These are phyloP conservation scores for Erythrolamprus reginae DNA, from an alignment of 2,113 vertebrate genomes.

Conservation along the genomic window DNA sequence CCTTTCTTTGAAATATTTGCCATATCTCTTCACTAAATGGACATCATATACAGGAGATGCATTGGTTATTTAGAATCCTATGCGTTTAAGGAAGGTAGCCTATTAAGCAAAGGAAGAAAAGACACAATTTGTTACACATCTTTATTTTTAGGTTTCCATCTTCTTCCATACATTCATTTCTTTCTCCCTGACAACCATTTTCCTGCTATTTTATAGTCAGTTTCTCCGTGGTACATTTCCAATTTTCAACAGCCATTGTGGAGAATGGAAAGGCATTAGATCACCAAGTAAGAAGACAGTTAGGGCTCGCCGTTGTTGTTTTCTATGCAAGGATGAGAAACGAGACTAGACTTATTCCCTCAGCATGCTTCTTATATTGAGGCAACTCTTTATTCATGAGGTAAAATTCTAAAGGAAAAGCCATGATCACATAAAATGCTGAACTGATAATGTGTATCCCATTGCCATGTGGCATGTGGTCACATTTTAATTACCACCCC, in stretches of 20 bases:
- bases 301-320: conserved; percentile 2
- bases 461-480: conserved; percentile 53
- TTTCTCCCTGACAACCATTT: conserved; percentile 3
- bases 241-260: conserved; percentile 34
- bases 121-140: not conserved
- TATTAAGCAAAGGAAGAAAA: not conserved
- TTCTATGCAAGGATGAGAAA: conserved; percentile 33
- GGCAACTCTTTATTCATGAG: conserved; percentile 43
- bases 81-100: not conserved
- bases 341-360: conserved; percentile 19
- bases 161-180: conserved; percentile 1
- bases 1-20: conserved; percentile 32
- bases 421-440: conserved; percentile 45
- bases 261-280: conserved; percentile 36
- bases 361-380: conserved; percentile 28
- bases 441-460: conserved; percentile 59
- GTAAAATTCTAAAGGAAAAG: conserved; percentile 36
- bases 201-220: conserved; percentile 11
- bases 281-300: conserved; percentile 25
- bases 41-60: not conserved
- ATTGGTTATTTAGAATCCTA: not conserved
- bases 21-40: conserved; percentile 20
- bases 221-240: conserved; percentile 37
- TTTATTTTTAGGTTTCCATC: conserved; percentile 1
- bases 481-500: conserved; percentile 68